Evolutionary conservation across 2,797 vertebrate species (phyloP).

Genomic region (Ciconia nigra): DNA sequence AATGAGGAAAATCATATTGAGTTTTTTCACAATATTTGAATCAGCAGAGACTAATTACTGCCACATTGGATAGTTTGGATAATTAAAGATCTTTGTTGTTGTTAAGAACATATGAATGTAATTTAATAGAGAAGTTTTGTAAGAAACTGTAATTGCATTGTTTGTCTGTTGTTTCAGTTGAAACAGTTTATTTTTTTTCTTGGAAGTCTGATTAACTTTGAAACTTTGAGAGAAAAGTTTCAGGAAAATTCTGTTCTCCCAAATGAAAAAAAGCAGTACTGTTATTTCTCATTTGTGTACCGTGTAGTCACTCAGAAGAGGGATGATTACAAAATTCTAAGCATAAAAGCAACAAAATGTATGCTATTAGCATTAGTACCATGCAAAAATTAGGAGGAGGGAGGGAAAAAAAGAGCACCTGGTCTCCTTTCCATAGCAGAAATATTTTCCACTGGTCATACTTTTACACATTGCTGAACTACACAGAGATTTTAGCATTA

Average conservation of each 20-base stretch:
- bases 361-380: not conserved
- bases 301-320: not conserved
- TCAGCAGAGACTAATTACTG: slow-evolving; percentile 25
- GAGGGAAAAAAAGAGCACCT: not conserved
- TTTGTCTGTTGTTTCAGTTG: slow-evolving; percentile 28
- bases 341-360: not conserved
- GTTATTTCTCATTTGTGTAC: not conserved
- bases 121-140: slow-evolving; percentile 53
- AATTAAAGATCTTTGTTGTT: slow-evolving; percentile 52
- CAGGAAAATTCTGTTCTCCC: not conserved
- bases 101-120: slow-evolving; percentile 45
- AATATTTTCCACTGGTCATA: not conserved
- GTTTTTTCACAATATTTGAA: slow-evolving; percentile 16
- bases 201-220: not conserved
- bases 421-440: not conserved
- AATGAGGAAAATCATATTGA: not conserved
- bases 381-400: not conserved
- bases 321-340: not conserved
- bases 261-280: not conserved
- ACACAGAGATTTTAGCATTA: not conserved
- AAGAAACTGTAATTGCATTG: slow-evolving; percentile 42
- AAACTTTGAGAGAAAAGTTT: slow-evolving; percentile 17
- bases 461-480: not conserved
- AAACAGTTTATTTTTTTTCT: not conserved
- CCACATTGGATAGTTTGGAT: slow-evolving; percentile 46